Percentiles rank a stretch among this genome's conserved stretches.
Evolutionary conservation across 2,113 vertebrate genomes (phyloP).

Genomic region (Megaleporinus macrocephalus): DNA sequence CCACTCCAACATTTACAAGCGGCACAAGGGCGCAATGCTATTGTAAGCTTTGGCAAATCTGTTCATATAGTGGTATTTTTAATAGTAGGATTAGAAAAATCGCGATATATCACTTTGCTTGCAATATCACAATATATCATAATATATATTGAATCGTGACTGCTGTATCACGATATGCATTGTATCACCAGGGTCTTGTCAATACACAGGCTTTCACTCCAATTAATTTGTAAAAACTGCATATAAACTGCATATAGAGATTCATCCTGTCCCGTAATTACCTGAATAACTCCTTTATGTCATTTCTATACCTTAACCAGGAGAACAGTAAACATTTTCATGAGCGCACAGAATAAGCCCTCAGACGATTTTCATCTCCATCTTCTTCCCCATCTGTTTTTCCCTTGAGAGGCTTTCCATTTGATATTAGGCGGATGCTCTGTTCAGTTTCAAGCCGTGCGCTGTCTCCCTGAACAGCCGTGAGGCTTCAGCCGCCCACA

Average conservation of each 20-base stretch:
- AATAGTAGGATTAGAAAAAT: no score
- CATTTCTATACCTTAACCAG: neutral
- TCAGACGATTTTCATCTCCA: neutral
- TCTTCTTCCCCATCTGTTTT: neutral
- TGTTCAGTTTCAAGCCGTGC: constrained; percentile 5
- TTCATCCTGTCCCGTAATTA: neutral
- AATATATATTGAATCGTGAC: no score
- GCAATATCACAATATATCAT: no score
- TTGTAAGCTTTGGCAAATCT: no score
- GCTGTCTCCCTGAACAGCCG: constrained; percentile 16
- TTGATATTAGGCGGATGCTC: neutral
- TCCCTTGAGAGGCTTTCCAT: neutral
- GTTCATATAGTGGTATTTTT: no score
- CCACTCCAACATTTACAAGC: no score
- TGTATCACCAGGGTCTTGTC: no score
- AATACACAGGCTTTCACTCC: no score
- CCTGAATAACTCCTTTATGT: no score
- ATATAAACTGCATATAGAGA: neutral
- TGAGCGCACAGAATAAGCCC: neutral
- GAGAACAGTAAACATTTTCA: neutral
- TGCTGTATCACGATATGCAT: no score
- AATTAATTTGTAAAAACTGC: neutral
- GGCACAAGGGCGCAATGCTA: no score
- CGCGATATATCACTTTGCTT: no score
- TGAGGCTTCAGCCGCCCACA: constrained; percentile 3